Conservation (phyloP, 2,113 vertebrate genomes). For the Corydoras sp. region DNA sequence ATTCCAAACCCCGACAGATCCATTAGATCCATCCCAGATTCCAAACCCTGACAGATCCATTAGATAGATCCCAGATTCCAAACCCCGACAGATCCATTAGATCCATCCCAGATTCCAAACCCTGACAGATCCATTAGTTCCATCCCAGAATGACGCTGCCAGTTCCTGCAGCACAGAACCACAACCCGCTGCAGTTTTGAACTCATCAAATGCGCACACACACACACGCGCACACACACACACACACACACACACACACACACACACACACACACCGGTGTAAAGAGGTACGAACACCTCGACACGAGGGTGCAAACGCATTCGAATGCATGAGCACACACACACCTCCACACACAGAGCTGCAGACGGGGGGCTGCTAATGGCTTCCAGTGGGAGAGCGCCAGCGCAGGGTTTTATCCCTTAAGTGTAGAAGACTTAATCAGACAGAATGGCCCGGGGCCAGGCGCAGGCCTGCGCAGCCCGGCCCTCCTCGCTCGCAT, state of each 20-base stretch:
- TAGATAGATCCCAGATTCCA: no score
- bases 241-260: neutral
- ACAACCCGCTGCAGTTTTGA: no score
- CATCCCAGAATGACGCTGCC: no score
- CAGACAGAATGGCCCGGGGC: slow-evolving; percentile 52
- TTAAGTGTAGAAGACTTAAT: slow-evolving; percentile 57
- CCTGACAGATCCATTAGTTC: no score
- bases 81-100: no score
- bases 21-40: no score
- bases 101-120: no score
- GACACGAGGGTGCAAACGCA: slow-evolving; percentile 33
- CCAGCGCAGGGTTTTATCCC: slow-evolving; percentile 51
- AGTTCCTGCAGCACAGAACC: no score
- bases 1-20: no score
- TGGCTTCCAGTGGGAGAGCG: slow-evolving; percentile 53
- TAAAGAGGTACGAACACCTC: slow-evolving; percentile 34
- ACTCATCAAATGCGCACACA: no score
- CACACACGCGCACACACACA: slow-evolving; percentile 7
- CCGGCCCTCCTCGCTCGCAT: slow-evolving; percentile 36
- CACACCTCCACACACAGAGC: slow-evolving; percentile 35
- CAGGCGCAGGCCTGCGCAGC: slow-evolving; percentile 39
- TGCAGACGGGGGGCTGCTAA: slow-evolving; percentile 47
- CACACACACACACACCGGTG: slow-evolving; percentile 15
- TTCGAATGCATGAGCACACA: slow-evolving; percentile 42
- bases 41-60: no score